These are phyloP conservation scores for Cirrhinus mrigala DNA, from an alignment of 2,797 vertebrate species.

Conservation along the genomic window DNA sequence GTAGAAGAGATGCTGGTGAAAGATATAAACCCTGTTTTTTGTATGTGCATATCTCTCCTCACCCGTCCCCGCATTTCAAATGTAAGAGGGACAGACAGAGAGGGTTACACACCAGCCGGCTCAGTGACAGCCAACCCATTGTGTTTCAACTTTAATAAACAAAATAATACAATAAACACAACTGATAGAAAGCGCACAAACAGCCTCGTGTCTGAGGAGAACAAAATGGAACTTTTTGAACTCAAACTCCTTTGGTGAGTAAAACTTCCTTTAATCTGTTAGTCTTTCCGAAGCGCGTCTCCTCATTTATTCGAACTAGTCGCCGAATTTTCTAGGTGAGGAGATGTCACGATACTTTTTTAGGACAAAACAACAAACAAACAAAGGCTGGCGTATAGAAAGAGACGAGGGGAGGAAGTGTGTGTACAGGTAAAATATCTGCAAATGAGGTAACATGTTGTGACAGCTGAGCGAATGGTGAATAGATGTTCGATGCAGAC, in stretches of 20 bases:
- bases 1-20: constrained; percentile 60
- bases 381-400: neutral
- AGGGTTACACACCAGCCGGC: constrained; percentile 75
- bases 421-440: constrained; percentile 39
- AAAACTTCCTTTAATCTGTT: constrained; percentile 76
- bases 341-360: neutral
- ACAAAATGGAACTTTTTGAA: constrained; percentile 82
- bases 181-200: constrained; percentile 67
- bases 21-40: constrained; percentile 63
- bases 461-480: constrained; percentile 27
- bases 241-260: constrained; percentile 73
- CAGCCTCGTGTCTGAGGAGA: constrained; percentile 74
- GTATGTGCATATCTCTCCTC: constrained; percentile 79
- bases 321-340: constrained; percentile 11
- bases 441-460: constrained; percentile 47
- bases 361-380: constrained; percentile 28
- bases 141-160: constrained; percentile 74
- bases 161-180: constrained; percentile 41
- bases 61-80: constrained; percentile 77
- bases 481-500: constrained; percentile 29
- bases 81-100: constrained; percentile 70
- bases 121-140: constrained; percentile 81
- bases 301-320: constrained; percentile 46
- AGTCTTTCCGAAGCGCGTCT: constrained; percentile 61
- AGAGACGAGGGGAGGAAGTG: neutral